Evolutionary conservation across 2,113 vertebrate genomes (phyloP), one percentile per base, ranked within the genome.

Genomic region (Nycticorax nycticorax): DNA sequence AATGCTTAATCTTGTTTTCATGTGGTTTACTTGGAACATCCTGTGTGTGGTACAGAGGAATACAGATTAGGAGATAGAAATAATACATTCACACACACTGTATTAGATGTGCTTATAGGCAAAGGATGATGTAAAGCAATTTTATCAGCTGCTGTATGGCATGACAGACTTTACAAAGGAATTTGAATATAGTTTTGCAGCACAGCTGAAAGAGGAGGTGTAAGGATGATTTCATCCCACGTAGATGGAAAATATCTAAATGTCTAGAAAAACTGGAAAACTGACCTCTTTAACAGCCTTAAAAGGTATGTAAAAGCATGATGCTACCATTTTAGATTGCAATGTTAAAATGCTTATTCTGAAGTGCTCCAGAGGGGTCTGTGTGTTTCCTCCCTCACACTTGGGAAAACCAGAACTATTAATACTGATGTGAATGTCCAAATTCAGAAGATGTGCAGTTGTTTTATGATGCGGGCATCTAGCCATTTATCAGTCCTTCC

Each of bases 1-100:
- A 92, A 85, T 73, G 59, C 53, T 87, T 91, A 89, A 94, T 96
- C 94, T 95, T 93, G 77, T 97, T 96, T 95, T 91, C 76, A 30
- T 92, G 92, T 97, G 74, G 89, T 87, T 94, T 89, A 75, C 86
- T 94, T 93, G 76, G 73, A 97, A 93, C 95, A 96, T 89, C 76
- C 94, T 93, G 69, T 85, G 64, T 39, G 48, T 7, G 22, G 32
- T 93, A 56, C 93, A 84, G 79, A 87, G 82, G 86, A 95, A 93
- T 87, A 93, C 60, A 91, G 95, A 87, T 94, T 37, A 97, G 92
- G 57, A 93, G 80, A 91, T 3, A 67, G 89, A 88, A 90, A 55
- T 94, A 93, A 91, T 57, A 67, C 47, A 78, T 91, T 72, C 78
- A 69, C 27, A 30, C 28, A 52, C 26, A 4, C n/a, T 1, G 4